Evolutionary conservation across 2,113 vertebrate species (phyloP), one percentile per base, ranked within the genome.

Genomic region (Chaenocephalus aceratus): DNA sequence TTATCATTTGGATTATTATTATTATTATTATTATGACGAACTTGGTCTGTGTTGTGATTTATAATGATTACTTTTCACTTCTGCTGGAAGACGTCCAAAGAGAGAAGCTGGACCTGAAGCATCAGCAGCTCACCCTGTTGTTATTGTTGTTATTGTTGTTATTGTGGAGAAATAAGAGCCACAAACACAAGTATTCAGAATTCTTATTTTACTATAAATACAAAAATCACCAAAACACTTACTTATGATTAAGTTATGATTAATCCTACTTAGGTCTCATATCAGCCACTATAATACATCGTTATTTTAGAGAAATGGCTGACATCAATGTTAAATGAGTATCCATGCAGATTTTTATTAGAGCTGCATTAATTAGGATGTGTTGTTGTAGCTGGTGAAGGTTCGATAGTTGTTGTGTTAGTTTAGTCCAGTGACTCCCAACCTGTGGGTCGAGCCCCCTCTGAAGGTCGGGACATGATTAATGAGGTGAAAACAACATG

Each of bases 71-170:
- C 10, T 58, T 80, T 68, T 57, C 44, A 41, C 16, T 61, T 60
- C 11, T 70, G 53, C 64, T 80, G 73, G 77, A 75, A 56, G 53
- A 72, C 4, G 4, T 61, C 52, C 58, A 69, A 75, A 54, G 56
- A 68, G 5, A 41, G 66, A 30, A 70, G 48, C 57, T 45, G 53
- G 30, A 59, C 10, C 41, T 41, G 72, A 82, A 62, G 36, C 14
- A 60, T 82, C 57, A 79, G 57, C 80, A 77, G 48, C 21, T 68
- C 73, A 61, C 56, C 52, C 75, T 54, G 36, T 45, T 36, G 16
- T 46, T 51, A 13, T 26, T 54, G 36, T 45, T 36, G 16, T 46
- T 51, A 13, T 26, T 54, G 36, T 45, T 36, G 16, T 41, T 51
- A 13, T 44, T 9, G 8, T 41, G 30, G 15, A 79, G 52, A 70